These are phyloP conservation scores for Acropternis orthonyx DNA, from an alignment of 2,797 vertebrate species.

Conservation along the genomic window DNA sequence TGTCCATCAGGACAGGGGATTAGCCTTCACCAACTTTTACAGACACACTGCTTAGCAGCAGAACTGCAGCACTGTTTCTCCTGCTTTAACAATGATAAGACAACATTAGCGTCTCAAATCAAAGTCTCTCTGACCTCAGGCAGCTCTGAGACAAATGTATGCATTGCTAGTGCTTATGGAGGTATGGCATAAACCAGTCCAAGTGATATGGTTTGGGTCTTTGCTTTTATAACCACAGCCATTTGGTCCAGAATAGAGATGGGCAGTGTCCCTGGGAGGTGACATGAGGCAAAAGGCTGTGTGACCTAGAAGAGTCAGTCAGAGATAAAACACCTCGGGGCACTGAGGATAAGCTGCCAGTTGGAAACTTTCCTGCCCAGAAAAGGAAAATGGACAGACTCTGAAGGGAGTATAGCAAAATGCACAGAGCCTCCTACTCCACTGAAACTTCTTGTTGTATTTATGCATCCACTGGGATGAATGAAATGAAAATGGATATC, in stretches of 20 bases:
- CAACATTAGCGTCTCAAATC: not conserved
- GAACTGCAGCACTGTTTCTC: not conserved
- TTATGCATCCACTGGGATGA: not conserved
- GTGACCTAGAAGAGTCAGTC: not conserved
- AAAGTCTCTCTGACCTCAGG: fast-evolving
- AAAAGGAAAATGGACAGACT: not conserved
- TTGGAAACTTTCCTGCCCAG: not conserved
- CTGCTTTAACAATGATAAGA: not conserved
- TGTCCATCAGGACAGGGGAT: not conserved
- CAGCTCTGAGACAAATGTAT: not conserved
- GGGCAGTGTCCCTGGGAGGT: not conserved
- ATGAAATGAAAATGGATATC: slow-evolving; percentile 4
- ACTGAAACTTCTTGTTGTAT: not conserved
- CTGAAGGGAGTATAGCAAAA: not conserved
- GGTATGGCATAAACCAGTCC: not conserved
- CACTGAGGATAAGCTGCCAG: not conserved
- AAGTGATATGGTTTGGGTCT: not conserved
- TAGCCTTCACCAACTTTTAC: not conserved
- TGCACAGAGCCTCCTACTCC: not conserved
- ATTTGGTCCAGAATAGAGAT: not conserved
- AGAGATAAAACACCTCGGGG: not conserved
- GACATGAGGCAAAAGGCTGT: not conserved
- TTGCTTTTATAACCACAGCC: not conserved
- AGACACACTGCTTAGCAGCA: not conserved
- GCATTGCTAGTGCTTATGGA: not conserved